Evolutionary conservation across 2,797 vertebrate genomes (phyloP).

Genomic region (Amblyopsis hoosieri): DNA sequence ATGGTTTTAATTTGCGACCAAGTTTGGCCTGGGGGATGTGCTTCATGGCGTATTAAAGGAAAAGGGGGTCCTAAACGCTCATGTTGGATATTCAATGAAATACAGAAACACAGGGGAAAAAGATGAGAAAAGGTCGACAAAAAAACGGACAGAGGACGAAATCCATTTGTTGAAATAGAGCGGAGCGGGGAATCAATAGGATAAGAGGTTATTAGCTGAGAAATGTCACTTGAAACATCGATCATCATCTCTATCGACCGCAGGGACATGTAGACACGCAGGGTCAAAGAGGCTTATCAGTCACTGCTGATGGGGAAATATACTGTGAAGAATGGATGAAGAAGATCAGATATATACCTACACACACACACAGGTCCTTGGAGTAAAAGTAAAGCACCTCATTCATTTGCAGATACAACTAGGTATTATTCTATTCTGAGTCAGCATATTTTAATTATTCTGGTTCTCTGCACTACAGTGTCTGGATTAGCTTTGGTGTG

Average conservation of each 20-base stretch:
- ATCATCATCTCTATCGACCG: constrained; percentile 70
- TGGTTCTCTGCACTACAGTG: too few relatives aligned
- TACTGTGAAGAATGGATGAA: too few relatives aligned
- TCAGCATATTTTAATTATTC: too few relatives aligned
- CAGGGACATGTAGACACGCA: constrained; percentile 55
- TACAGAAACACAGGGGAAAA: constrained; percentile 34
- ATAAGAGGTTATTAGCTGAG: constrained; percentile 76
- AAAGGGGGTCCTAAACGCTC: constrained; percentile 9
- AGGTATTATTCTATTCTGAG: too few relatives aligned
- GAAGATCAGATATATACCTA: too few relatives aligned
- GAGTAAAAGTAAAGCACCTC: too few relatives aligned
- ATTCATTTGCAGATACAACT: too few relatives aligned
- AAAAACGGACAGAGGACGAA: constrained; percentile 54
- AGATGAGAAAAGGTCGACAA: constrained; percentile 15
- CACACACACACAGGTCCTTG: too few relatives aligned
- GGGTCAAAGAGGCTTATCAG: constrained; percentile 57
- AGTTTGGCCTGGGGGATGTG: constrained; percentile 32
- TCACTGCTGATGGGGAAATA: too few relatives aligned
- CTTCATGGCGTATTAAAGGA: constrained; percentile 16
- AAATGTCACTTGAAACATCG: constrained; percentile 75
- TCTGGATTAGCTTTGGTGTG: too few relatives aligned
- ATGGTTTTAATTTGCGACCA: constrained; percentile 46
- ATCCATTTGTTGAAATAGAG: constrained; percentile 67
- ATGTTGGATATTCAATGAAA: constrained; percentile 39
- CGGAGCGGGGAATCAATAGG: constrained; percentile 68